Base-by-base conservation (phyloP, 2,113 vertebrate species). In the Serilophus lunatus region DNA sequence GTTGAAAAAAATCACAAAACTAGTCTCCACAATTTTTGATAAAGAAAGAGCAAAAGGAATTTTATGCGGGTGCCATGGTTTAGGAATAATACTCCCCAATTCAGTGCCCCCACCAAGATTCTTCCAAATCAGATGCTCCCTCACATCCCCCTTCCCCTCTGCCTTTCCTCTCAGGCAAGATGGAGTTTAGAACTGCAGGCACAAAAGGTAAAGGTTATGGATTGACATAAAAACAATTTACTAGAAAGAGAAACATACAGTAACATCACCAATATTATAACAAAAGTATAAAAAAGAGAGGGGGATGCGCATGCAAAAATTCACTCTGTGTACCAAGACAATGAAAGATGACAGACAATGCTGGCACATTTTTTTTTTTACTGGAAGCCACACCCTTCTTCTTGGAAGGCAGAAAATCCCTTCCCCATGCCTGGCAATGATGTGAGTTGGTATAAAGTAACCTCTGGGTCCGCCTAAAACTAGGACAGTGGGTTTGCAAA, bases 361-460 rank as follows among this genome's bases (percentile, higher is more conserved):
- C 13, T 26, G 26, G 35, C 25, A 50, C 31, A 8, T 3, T 44
- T 64, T 72, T 64, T 72, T 72, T n/a, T 19, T 42, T 42, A 26
- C 13, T 15, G 26, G 22, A 81, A 81, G 14, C 14, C 17, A 31
- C 7, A 12, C 3, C 35, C 13, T 42, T 72, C 54, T 35, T 42
- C n/a, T n/a, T 57, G 57, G 42, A 42, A 64, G 35, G 25, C 17
- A 31, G 25, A 57, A 31, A 18, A 5, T 44, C 6, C 13, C 14
- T 33, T 50, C 12, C 9, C 7, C 9, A 10, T 0, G 0, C 36
- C 42, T 3, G 19, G 18, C 11, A 28, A 18, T 38, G 56, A 35
- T 35, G n/a, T 59, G 36, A 38, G 25, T 7, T 38, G 17, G 8
- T 26, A 38, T 38, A 61, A 16, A 61, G 15, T 18, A 18, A 38